Conservation (phyloP, 1,140 invertebrate genomes). For the Nymphalis io region DNA sequence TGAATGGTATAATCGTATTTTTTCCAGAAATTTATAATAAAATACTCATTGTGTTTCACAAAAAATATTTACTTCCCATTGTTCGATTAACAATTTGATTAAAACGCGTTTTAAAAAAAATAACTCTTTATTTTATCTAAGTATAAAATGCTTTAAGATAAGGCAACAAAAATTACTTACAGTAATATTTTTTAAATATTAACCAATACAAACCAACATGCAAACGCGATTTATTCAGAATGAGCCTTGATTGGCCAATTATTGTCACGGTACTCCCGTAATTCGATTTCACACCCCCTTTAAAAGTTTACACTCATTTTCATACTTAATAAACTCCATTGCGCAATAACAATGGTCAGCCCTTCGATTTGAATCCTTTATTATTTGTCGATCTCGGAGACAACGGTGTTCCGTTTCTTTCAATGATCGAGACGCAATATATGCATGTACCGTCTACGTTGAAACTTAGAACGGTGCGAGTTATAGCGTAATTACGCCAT, state of each 20-base stretch:
- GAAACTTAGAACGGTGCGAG: too few species aligned
- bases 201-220: not conserved
- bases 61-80: not conserved
- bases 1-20: slow-evolving; percentile 43
- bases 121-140: not conserved
- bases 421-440: slow-evolving; percentile 27
- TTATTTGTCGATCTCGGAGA: slow-evolving; percentile 60
- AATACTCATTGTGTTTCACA: slow-evolving; percentile 1
- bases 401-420: slow-evolving; percentile 61
- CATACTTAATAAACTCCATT: slow-evolving; percentile 71
- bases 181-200: slow-evolving; percentile 4
- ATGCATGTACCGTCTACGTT: not conserved
- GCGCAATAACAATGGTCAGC: slow-evolving; percentile 52
- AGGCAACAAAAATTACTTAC: too few species aligned
- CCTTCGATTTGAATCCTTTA: slow-evolving; percentile 56
- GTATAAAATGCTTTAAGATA: too few species aligned
- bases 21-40: slow-evolving; percentile 19
- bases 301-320: slow-evolving; percentile 65
- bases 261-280: slow-evolving; percentile 42
- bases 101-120: not conserved
- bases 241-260: slow-evolving; percentile 48
- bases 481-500: too few species aligned
- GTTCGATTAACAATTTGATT: not conserved
- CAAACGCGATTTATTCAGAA: slow-evolving; percentile 32
- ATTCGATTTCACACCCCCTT: slow-evolving; percentile 58